Evolutionary conservation across 2,888 invertebrate species (phyloP).

Genomic region (Lasioglossum zephyrum): DNA sequence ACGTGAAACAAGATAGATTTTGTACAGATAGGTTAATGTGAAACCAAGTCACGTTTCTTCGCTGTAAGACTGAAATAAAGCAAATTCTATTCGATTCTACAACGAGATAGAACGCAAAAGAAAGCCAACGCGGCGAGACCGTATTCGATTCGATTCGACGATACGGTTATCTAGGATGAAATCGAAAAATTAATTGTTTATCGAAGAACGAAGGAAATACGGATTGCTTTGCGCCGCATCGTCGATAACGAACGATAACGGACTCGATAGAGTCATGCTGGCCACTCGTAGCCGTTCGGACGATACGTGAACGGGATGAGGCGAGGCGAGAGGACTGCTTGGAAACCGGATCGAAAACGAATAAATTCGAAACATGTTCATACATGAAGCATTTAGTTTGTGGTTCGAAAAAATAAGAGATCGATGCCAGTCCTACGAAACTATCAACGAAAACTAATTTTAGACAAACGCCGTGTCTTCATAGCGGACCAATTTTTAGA

Average conservation of each 20-base stretch:
- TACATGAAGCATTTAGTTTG: background rate
- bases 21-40: no score
- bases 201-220: conserved; percentile 51
- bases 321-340: background rate
- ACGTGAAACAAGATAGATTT: no score
- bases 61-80: no score
- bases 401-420: background rate
- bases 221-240: conserved; percentile 35
- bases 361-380: background rate
- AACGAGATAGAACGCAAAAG: background rate
- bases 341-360: background rate
- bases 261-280: conserved; percentile 17
- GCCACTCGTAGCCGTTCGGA: conserved; percentile 11
- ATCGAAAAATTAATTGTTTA: conserved; percentile 59
- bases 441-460: no score
- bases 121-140: background rate
- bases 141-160: background rate
- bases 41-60: no score
- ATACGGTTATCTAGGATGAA: conserved; percentile 36
- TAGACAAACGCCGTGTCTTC: no score
- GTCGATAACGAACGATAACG: conserved; percentile 56
- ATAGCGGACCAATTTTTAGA: no score
- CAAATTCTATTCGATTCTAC: no score
- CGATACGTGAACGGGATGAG: background rate
- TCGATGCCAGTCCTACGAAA: background rate